A percentile compares a stretch with the other conserved stretches of the same genome.
Evolutionary conservation across 2,797 vertebrate genomes (phyloP).

Genomic region (Okamejei kenojei): DNA sequence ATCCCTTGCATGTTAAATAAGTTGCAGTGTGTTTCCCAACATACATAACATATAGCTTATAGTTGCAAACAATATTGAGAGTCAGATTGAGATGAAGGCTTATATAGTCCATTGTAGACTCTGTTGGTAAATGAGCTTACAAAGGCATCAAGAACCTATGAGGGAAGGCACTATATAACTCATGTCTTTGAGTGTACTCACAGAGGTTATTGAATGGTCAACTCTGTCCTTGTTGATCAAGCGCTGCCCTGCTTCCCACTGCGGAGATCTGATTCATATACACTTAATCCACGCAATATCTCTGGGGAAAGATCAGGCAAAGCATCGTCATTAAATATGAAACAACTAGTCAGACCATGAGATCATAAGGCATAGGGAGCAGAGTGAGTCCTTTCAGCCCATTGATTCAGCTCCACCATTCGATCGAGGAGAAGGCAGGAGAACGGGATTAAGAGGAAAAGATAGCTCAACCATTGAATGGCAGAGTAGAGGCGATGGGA

Average conservation of each 20-base stretch:
- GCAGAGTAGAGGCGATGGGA: no score
- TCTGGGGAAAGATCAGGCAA: constrained; percentile 1
- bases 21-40: background rate
- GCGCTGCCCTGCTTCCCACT: background rate
- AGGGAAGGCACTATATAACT: background rate
- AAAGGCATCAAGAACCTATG: background rate
- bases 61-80: background rate
- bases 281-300: background rate
- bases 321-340: background rate
- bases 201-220: constrained; percentile 15
- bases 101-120: background rate
- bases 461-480: no score
- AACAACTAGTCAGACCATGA: background rate
- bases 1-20: background rate
- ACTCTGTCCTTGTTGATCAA: background rate
- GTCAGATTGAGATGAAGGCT: background rate
- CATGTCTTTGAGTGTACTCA: background rate
- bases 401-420: no score
- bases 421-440: no score
- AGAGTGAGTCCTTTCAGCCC: no score
- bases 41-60: no score
- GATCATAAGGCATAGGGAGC: no score
- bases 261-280: background rate
- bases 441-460: no score
- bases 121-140: background rate